A percentile compares a stretch with the other conserved stretches of the same genome.
Conservation (phyloP, 2,113 vertebrate species). For the Beaufortia kweichowensis region DNA sequence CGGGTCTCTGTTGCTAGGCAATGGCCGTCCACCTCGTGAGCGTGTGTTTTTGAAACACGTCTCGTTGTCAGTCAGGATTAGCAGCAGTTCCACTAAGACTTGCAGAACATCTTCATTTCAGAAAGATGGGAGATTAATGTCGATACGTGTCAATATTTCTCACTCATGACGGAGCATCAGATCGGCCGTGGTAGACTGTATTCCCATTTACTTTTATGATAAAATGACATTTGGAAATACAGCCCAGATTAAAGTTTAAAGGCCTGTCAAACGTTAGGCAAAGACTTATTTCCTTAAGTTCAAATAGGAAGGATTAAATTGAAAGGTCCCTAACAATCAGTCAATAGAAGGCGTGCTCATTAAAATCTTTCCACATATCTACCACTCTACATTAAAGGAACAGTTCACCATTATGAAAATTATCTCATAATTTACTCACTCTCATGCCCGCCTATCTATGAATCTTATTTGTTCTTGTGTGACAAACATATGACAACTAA, state of each 20-base stretch:
- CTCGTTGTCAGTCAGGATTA: slow-evolving; percentile 42
- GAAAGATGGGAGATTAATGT: slow-evolving; percentile 30
- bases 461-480: too few relatives aligned
- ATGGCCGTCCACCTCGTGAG: slow-evolving; percentile 65
- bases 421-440: too few relatives aligned
- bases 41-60: slow-evolving; percentile 19
- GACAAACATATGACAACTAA: too few relatives aligned
- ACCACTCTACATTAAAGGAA: too few relatives aligned
- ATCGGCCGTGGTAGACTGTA: not conserved
- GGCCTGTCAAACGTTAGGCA: slow-evolving; percentile 10
- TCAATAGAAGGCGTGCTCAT: not conserved
- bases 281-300: slow-evolving; percentile 26
- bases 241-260: slow-evolving; percentile 20
- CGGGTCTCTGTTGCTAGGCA: slow-evolving; percentile 73
- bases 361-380: slow-evolving; percentile 1
- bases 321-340: slow-evolving; percentile 15
- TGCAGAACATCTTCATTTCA: slow-evolving; percentile 16
- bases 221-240: slow-evolving; percentile 18
- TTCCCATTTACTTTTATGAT: slow-evolving; percentile 29
- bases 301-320: slow-evolving; percentile 10
- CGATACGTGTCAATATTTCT: slow-evolving; percentile 27
- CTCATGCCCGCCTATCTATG: too few relatives aligned
- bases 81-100: slow-evolving; percentile 6
- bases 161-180: slow-evolving; percentile 20
- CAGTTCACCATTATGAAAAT: too few relatives aligned